Evolutionary conservation across 2,113 vertebrate genomes (phyloP).

Genomic region (Otocyon megalotis): DNA sequence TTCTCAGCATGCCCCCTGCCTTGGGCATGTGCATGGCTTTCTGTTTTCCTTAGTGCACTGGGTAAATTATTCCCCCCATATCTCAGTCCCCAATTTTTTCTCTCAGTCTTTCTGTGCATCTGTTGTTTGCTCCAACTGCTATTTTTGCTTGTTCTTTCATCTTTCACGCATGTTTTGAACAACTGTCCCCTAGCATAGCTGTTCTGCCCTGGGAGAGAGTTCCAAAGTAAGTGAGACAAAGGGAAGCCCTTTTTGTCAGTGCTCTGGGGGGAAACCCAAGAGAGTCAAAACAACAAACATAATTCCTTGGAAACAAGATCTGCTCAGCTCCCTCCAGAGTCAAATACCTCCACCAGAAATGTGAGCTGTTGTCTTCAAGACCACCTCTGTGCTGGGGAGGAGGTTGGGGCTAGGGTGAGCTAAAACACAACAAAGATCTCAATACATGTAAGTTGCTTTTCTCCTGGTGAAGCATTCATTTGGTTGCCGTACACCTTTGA

Average conservation of each 20-base stretch:
- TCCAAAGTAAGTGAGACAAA: not conserved
- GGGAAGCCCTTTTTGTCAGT: not conserved
- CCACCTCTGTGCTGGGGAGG: not conserved
- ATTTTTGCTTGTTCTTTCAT: constrained; percentile 3
- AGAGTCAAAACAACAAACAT: constrained; percentile 5
- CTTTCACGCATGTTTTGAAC: not conserved
- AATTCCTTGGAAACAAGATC: not conserved
- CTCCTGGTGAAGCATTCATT: not conserved
- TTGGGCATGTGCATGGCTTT: not conserved
- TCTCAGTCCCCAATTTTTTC: not conserved
- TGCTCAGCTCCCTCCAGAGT: not conserved
- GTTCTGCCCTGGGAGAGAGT: not conserved
- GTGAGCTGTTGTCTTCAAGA: not conserved
- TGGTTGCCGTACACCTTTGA: not conserved
- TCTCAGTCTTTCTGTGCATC: not conserved
- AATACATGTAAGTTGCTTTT: not conserved
- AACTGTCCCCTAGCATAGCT: not conserved
- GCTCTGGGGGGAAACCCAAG: not conserved
- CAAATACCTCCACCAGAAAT: not conserved
- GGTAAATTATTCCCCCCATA: not conserved
- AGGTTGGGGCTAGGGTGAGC: not conserved
- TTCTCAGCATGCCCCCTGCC: not conserved
- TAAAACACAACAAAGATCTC: not conserved
- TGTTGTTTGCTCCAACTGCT: not conserved
- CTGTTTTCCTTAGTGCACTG: not conserved